Evolutionary conservation across 2,888 invertebrate genomes (phyloP).

Genomic region (Zhengitettix transpicula): DNA sequence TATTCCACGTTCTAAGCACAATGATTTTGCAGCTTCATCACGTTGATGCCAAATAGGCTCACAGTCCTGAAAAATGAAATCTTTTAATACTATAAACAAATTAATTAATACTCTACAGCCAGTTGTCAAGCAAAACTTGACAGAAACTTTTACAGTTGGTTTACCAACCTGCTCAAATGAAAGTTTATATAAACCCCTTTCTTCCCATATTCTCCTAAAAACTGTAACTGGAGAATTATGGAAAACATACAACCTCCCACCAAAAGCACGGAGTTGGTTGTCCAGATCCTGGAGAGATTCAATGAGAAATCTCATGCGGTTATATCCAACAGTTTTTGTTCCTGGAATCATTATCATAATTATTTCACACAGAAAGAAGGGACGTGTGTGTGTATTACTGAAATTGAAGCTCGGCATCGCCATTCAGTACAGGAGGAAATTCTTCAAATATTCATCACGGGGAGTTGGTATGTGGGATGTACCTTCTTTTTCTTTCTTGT

Average conservation of each 20-base stretch:
- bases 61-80: conserved; percentile 39
- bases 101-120: too few relatives aligned
- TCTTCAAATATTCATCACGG: too few relatives aligned
- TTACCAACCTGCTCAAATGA: conserved; percentile 25
- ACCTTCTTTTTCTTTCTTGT: too few relatives aligned
- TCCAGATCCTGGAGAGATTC: conserved; percentile 49
- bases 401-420: too few relatives aligned
- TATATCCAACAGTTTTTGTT: conserved; percentile 43
- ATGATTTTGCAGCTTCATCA: conserved; percentile 36
- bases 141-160: not conserved
- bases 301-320: conserved; percentile 50
- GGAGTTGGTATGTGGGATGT: too few relatives aligned
- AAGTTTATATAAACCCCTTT: conserved; percentile 30
- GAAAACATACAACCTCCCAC: conserved; percentile 40
- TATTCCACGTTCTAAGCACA: conserved; percentile 38
- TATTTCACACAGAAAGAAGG: not conserved
- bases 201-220: conserved; percentile 38
- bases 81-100: not conserved
- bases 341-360: conserved; percentile 25
- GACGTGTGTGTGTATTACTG: too few relatives aligned
- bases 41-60: conserved; percentile 52
- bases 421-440: too few relatives aligned
- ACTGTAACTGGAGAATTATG: conserved; percentile 42
- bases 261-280: conserved; percentile 33
- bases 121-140: too few relatives aligned